Percentiles rank a stretch among this genome's conserved stretches.
These are phyloP conservation scores for Sardina pilchardus DNA, from an alignment of 2,113 vertebrate genomes.

Conservation along the genomic window DNA sequence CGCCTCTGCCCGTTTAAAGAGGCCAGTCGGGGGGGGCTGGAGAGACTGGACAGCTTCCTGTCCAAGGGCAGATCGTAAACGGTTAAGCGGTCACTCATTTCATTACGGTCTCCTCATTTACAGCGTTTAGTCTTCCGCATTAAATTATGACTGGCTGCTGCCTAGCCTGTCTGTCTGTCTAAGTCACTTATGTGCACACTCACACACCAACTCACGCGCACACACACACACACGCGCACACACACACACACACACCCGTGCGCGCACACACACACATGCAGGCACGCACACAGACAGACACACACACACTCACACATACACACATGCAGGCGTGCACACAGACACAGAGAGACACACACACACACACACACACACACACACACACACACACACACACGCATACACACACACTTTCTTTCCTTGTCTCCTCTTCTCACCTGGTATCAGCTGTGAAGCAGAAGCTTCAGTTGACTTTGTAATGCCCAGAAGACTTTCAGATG, in stretches of 20 bases:
- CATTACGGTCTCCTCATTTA: neutral
- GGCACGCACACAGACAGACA: too few species aligned
- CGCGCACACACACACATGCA: too few species aligned
- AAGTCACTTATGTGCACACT: neutral
- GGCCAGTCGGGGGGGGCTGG: neutral
- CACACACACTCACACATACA: neutral
- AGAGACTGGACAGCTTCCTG: neutral
- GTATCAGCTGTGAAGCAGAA: neutral
- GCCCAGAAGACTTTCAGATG: slow-evolving; percentile 27
- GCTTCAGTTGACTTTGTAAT: neutral
- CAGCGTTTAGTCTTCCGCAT: neutral
- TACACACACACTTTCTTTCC: neutral
- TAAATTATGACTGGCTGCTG: neutral
- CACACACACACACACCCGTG: neutral
- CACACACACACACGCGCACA: neutral
- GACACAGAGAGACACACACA: too few species aligned
- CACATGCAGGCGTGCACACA: neutral
- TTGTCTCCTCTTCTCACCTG: neutral
- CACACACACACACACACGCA: too few species aligned
- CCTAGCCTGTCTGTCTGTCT: neutral
- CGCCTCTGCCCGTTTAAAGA: neutral
- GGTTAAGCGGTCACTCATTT: neutral
- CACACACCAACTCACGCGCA: neutral
- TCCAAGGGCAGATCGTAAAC: neutral
- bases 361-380: too few species aligned